Conservation (phyloP, 1,140 invertebrate genomes). For the Drosophila ercepeae region DNA sequence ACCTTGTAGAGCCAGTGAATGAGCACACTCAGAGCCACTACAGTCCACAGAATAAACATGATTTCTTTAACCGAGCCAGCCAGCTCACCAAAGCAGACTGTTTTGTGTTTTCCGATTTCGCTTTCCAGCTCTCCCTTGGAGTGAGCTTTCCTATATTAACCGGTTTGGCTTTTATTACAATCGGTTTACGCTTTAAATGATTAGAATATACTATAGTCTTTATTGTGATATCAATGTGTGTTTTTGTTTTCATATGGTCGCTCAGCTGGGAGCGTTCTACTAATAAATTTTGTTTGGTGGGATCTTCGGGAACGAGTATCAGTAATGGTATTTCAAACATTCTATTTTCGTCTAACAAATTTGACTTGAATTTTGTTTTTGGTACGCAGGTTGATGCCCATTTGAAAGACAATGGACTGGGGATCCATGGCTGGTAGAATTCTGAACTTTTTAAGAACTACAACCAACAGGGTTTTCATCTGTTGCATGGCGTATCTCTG, state of each 20-base stretch:
- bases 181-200: not conserved
- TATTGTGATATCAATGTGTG: not conserved
- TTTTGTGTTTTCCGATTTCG: not conserved
- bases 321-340: not conserved
- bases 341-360: constrained; percentile 41
- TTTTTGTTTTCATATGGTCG: not conserved
- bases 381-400: constrained; percentile 64
- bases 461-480: constrained; percentile 83
- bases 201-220: not conserved
- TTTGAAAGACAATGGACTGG: constrained; percentile 51
- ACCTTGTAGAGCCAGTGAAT: constrained; percentile 43
- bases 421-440: constrained; percentile 75
- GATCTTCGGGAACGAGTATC: not conserved
- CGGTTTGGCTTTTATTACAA: not conserved
- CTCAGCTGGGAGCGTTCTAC: not conserved
- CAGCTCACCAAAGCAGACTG: constrained; percentile 9
- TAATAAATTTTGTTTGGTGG: not conserved
- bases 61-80: not conserved
- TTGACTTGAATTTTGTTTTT: constrained; percentile 61
- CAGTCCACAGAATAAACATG: constrained; percentile 28
- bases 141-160: not conserved
- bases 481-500: constrained; percentile 84
- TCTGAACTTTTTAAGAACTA: constrained; percentile 78
- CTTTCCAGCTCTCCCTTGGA: not conserved
- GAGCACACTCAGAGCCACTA: constrained; percentile 27